A percentile compares a stretch with the other conserved stretches of the same genome.
phyloP scores from a whole-genome alignment of 1,140 invertebrate genomes.

The Drosophila ananassae region DNA sequence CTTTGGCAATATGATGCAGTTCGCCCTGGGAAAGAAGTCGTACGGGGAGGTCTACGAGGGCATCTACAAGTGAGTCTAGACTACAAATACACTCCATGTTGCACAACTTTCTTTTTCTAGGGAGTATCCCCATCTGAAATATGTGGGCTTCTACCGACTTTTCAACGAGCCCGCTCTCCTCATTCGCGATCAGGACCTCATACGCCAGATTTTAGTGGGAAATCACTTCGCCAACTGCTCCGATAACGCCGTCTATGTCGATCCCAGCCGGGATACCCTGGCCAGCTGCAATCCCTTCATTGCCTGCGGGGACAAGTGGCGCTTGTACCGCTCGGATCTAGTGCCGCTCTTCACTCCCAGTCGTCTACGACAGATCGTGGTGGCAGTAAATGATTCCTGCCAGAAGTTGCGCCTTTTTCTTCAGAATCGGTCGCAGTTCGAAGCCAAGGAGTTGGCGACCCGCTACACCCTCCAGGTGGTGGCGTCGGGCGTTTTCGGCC shows the following conservation, averaged over 20 bases:
- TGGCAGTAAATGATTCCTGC: conserved; percentile 42
- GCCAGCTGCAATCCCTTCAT: conserved; percentile 63
- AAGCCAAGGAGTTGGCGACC: conserved; percentile 49
- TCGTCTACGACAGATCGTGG: conserved; percentile 42
- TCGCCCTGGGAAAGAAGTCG: conserved; percentile 29
- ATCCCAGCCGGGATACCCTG: conserved; percentile 33
- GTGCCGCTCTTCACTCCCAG: conserved; percentile 61
- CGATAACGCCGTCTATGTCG: conserved; percentile 55
- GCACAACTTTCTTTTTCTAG: conserved; percentile 9
- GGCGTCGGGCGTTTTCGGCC: conserved; percentile 56
- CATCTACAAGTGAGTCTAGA: conserved; percentile 54
- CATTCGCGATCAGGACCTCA: conserved; percentile 44
- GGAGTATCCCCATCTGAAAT: conserved; percentile 27
- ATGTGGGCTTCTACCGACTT: conserved; percentile 64
- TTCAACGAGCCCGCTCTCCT: conserved; percentile 68
- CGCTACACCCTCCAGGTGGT: conserved; percentile 66
- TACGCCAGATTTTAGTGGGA: conserved; percentile 42
- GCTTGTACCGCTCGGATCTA: conserved; percentile 45
- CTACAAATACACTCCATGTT: background rate
- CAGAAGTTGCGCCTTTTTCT: conserved; percentile 29
- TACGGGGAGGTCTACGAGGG: conserved; percentile 58
- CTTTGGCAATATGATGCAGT: conserved; percentile 61
- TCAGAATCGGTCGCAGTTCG: background rate
- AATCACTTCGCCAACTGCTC: conserved; percentile 41
- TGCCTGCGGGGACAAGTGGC: conserved; percentile 53